Evolutionary conservation across 2,113 vertebrate genomes (phyloP).

Genomic region (Apodemus speciosus): DNA sequence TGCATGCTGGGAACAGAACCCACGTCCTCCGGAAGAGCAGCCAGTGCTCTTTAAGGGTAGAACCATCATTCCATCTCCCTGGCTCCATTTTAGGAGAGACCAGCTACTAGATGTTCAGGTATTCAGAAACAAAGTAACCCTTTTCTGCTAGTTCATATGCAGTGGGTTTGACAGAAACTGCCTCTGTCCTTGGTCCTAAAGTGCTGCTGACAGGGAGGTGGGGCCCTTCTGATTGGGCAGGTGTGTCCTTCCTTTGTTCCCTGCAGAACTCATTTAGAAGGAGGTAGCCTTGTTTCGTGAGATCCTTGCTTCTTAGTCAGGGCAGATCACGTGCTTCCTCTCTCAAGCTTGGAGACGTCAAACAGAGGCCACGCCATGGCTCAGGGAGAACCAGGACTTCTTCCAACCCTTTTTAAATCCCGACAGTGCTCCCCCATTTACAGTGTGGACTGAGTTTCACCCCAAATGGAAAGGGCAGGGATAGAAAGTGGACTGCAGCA

Average conservation of each 20-base stretch:
- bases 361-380: neutral
- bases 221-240: neutral
- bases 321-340: neutral
- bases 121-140: neutral
- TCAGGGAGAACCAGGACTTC: neutral
- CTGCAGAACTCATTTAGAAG: neutral
- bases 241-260: neutral
- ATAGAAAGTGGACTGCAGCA: neutral
- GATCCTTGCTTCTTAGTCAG: neutral
- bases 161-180: neutral
- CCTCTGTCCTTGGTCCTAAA: constrained; percentile 69
- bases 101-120: neutral
- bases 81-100: neutral
- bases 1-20: neutral
- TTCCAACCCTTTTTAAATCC: neutral
- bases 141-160: neutral
- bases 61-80: neutral
- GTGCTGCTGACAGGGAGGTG: neutral
- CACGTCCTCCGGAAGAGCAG: neutral
- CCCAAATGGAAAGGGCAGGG: neutral
- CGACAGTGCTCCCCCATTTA: neutral
- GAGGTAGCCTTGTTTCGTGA: neutral
- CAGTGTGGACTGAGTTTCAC: neutral
- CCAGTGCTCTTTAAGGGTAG: neutral
- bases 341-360: neutral